Conservation (phyloP, 1,140 invertebrate genomes). For the Stenopsyche tienmushanensis region DNA sequence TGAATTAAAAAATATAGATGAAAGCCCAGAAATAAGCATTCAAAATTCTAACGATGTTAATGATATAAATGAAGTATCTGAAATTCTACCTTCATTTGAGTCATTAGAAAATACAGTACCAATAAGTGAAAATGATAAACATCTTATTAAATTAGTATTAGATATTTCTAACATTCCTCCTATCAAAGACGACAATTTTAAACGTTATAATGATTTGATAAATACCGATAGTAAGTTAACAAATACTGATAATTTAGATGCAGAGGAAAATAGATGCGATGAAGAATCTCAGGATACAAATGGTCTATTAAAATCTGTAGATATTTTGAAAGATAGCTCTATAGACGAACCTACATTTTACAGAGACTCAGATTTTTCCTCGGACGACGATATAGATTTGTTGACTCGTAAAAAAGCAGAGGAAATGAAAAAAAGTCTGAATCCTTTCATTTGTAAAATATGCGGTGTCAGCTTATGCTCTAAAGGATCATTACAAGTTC, state of each 20-base stretch:
- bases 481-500: neutral
- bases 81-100: no score
- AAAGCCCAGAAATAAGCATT: neutral
- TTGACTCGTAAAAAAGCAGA: neutral
- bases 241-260: no score
- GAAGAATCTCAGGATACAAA: no score
- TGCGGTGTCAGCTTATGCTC: neutral
- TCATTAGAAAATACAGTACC: no score
- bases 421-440: neutral
- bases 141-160: neutral
- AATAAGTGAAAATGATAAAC: neutral
- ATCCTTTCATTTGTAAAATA: neutral
- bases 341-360: neutral
- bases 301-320: no score
- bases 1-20: neutral
- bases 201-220: neutral
- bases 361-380: neutral
- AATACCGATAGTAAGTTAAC: no score
- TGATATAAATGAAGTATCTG: neutral
- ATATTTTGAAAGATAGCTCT: no score
- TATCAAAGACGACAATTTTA: no score
- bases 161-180: neutral
- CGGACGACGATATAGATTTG: neutral
- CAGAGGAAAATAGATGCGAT: no score
- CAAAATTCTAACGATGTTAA: neutral